Evolutionary conservation across 2,888 invertebrate genomes (phyloP).

Genomic region (Eudemis profundana): DNA sequence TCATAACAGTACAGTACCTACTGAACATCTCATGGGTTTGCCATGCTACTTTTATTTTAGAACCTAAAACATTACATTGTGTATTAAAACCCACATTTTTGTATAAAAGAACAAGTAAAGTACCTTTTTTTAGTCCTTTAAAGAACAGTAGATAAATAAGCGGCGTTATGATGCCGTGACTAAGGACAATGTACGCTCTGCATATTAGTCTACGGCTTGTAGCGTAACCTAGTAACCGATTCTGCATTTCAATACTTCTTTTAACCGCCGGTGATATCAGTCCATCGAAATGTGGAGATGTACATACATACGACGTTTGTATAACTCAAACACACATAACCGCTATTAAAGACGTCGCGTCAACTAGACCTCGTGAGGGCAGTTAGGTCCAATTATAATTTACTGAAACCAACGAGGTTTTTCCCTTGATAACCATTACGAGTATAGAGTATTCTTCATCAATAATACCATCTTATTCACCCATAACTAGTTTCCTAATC

Average conservation of each 20-base stretch:
- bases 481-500: conserved; percentile 49
- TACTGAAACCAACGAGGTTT: conserved; percentile 36
- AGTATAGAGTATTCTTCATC: conserved; percentile 26
- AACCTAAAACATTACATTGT: too few relatives aligned
- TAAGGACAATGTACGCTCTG: conserved; percentile 59
- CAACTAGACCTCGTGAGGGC: conserved; percentile 36
- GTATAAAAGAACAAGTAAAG: too few relatives aligned
- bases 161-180: conserved; percentile 62
- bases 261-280: conserved; percentile 44
- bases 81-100: too few relatives aligned
- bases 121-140: background rate
- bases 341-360: background rate
- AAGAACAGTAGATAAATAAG: conserved; percentile 11
- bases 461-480: conserved; percentile 45
- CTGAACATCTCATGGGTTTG: conserved; percentile 65
- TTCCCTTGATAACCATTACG: conserved; percentile 21
- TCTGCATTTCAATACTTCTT: conserved; percentile 77
- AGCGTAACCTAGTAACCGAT: conserved; percentile 79
- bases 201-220: conserved; percentile 55
- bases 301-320: conserved; percentile 28
- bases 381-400: background rate
- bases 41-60: background rate
- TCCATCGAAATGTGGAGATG: conserved; percentile 25
- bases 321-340: background rate
- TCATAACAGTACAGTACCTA: conserved; percentile 67